A percentile compares a stretch with the other conserved stretches of the same genome.
phyloP scores from a whole-genome alignment of 53 echinoderm and acorn worm genomes.

The Crossaster papposus region DNA sequence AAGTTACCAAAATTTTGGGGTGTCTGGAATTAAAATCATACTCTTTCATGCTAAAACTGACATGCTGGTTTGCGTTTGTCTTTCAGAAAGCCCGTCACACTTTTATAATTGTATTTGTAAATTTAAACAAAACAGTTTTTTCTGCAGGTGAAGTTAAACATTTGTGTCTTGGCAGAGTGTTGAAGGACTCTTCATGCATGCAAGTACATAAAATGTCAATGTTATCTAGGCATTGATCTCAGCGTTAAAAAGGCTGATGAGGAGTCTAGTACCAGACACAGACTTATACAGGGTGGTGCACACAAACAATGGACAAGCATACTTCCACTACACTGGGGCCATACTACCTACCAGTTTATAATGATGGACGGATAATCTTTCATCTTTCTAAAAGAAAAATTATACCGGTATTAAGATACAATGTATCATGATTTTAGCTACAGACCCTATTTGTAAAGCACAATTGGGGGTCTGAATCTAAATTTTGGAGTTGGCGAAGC shows the following conservation, averaged over 20 bases:
- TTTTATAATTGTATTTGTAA: background rate
- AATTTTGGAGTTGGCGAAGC: too few species aligned
- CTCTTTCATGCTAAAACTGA: background rate
- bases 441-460: too few species aligned
- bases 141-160: conserved; percentile 8
- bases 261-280: conserved; percentile 7
- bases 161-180: background rate
- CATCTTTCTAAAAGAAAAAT: too few species aligned
- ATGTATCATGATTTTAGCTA: too few species aligned
- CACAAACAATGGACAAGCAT: too few species aligned
- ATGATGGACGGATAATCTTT: too few species aligned
- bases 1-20: background rate
- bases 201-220: background rate
- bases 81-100: conserved; percentile 50
- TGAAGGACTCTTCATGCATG: background rate
- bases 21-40: background rate
- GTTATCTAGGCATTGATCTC: background rate
- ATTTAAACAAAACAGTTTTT: background rate
- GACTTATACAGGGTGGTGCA: background rate
- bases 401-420: too few species aligned
- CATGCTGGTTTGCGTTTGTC: background rate
- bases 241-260: background rate
- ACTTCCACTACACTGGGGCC: too few species aligned
- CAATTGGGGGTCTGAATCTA: too few species aligned
- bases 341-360: background rate